Conservation (phyloP, 1,140 invertebrate genomes). For the Zelostemma sp. region DNA sequence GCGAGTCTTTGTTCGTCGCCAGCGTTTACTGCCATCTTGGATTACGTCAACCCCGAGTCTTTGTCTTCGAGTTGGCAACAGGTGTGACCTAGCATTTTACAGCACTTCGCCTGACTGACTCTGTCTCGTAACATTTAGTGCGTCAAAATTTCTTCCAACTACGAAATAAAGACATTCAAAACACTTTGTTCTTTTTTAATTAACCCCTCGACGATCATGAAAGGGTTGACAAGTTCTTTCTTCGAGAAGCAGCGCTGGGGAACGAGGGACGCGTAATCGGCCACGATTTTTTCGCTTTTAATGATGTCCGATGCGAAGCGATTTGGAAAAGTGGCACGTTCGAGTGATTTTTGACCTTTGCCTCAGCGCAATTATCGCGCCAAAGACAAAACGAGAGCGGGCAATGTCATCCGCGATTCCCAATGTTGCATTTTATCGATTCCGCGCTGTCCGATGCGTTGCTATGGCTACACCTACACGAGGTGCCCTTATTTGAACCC, state of each 20-base stretch:
- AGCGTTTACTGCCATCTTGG: constrained; percentile 34
- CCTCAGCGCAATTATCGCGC: constrained; percentile 9
- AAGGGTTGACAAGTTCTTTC: too few species aligned
- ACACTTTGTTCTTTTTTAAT: too few species aligned
- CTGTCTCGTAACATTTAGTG: too few species aligned
- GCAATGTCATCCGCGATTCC: constrained; percentile 38
- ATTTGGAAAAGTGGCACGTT: constrained; percentile 2
- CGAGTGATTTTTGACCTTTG: constrained; percentile 10
- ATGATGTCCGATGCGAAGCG: too few species aligned
- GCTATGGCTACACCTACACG: constrained; percentile 49
- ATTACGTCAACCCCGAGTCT: constrained; percentile 19
- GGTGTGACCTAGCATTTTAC: constrained; percentile 26
- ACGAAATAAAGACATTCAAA: too few species aligned
- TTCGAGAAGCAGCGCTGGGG: too few species aligned
- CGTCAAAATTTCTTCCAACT: too few species aligned
- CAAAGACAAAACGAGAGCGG: constrained; percentile 25
- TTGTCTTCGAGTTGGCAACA: constrained; percentile 47
- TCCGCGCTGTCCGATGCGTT: constrained; percentile 43
- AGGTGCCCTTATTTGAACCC: constrained; percentile 45
- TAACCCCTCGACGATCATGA: too few species aligned
- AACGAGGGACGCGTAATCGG: too few species aligned
- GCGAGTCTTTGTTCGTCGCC: constrained; percentile 53
- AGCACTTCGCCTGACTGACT: not conserved
- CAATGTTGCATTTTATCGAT: constrained; percentile 51
- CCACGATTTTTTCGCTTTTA: too few species aligned